A percentile compares a stretch with the other conserved stretches of the same genome.
These are phyloP conservation scores for Darevskia nairensis DNA, from an alignment of 2,797 vertebrate species.

Conservation along the genomic window DNA sequence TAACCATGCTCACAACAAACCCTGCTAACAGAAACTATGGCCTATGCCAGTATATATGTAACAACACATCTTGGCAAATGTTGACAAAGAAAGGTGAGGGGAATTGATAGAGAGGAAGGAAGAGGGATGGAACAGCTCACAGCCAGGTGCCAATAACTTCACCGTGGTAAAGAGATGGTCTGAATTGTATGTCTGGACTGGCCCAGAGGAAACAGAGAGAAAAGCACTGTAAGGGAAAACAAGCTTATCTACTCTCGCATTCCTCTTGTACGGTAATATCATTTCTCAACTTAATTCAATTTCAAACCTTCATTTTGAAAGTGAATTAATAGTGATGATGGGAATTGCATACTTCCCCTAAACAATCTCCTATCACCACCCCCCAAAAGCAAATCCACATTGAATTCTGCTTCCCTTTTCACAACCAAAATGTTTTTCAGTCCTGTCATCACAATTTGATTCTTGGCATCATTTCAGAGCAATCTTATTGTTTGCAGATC, in stretches of 20 bases:
- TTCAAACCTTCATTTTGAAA: neutral
- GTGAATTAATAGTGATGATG: neutral
- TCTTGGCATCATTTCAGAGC: conserved; percentile 1
- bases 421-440: neutral
- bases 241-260: neutral
- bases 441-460: neutral
- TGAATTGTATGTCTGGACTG: neutral
- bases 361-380: neutral
- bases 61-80: neutral
- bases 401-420: neutral
- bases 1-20: neutral
- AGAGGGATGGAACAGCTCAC: neutral
- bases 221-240: neutral
- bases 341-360: neutral
- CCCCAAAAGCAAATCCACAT: neutral
- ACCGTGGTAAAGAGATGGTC: neutral
- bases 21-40: neutral
- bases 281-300: neutral
- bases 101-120: neutral
- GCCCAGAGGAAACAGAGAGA: neutral
- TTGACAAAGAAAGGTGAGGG: neutral
- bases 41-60: no score
- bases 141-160: neutral
- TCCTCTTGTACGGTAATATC: no score
- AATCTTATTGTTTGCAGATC: conserved; percentile 16